Evolutionary conservation across 2,888 invertebrate genomes (phyloP).

Genomic region (Endotricha flammealis): DNA sequence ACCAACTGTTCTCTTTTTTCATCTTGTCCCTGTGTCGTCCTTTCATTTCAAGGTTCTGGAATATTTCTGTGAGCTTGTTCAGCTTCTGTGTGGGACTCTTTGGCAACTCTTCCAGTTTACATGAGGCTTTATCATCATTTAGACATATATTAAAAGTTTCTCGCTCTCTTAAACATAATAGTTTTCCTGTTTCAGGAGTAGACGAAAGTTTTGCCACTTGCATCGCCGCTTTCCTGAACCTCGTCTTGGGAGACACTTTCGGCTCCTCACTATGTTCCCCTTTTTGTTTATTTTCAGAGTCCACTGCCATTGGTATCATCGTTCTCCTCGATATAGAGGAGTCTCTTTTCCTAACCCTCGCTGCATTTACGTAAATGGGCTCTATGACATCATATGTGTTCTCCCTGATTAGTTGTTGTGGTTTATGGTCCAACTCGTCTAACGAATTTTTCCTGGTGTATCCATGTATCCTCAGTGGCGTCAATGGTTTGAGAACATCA

Average conservation of each 20-base stretch:
- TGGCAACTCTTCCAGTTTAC: slow-evolving; percentile 47
- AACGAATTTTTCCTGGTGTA: slow-evolving; percentile 41
- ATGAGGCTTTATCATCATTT: slow-evolving; percentile 36
- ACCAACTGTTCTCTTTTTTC: slow-evolving; percentile 73
- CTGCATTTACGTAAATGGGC: slow-evolving; percentile 50
- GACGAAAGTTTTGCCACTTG: slow-evolving; percentile 58
- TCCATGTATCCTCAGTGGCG: slow-evolving; percentile 55
- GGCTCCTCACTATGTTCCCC: slow-evolving; percentile 19
- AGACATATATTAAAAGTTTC: slow-evolving; percentile 43
- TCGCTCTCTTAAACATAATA: slow-evolving; percentile 57
- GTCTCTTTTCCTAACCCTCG: slow-evolving; percentile 38
- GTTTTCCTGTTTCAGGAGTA: slow-evolving; percentile 62
- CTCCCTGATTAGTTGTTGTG: slow-evolving; percentile 59
- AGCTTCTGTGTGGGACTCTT: slow-evolving; percentile 54
- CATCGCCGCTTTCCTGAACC: slow-evolving; percentile 64
- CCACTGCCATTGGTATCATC: slow-evolving; percentile 12
- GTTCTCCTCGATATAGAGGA: slow-evolving; percentile 20
- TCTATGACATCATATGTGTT: slow-evolving; percentile 70
- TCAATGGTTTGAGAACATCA: slow-evolving; percentile 61
- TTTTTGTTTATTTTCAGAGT: slow-evolving; percentile 15
- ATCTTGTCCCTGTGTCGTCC: slow-evolving; percentile 57
- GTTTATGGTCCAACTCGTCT: slow-evolving; percentile 41
- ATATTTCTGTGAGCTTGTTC: slow-evolving; percentile 62
- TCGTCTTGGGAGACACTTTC: slow-evolving; percentile 55
- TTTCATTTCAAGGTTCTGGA: slow-evolving; percentile 61